Evolutionary conservation across 2,888 invertebrate species (phyloP).

Genomic region (Lymantria monacha): DNA sequence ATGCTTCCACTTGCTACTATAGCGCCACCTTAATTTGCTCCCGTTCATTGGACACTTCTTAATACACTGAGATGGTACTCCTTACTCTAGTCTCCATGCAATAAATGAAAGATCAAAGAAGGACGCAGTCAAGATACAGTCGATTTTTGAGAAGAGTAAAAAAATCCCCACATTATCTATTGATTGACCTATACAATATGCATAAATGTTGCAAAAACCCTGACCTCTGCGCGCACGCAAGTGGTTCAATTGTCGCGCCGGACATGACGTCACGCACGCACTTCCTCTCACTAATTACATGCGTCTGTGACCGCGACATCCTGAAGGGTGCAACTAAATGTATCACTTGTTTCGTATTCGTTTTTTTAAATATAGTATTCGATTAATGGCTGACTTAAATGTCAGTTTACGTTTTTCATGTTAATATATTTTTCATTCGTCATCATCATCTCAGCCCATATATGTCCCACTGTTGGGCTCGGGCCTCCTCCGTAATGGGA

Average conservation of each 20-base stretch:
- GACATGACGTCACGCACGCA: slow-evolving; percentile 67
- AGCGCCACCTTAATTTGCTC: no score
- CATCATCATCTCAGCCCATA: no score
- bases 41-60: no score
- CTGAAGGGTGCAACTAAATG: slow-evolving; percentile 29
- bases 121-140: no score
- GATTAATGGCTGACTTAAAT: not conserved
- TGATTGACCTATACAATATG: not conserved
- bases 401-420: not conserved
- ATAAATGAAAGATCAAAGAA: no score
- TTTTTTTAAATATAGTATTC: not conserved
- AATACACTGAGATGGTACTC: no score
- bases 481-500: no score
- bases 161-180: no score
- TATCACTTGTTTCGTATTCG: not conserved
- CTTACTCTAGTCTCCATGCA: no score
- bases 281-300: slow-evolving; percentile 65
- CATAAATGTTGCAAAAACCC: slow-evolving; percentile 37
- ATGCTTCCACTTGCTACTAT: no score
- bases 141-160: no score
- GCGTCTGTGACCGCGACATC: slow-evolving; percentile 51
- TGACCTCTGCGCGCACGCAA: slow-evolving; percentile 52
- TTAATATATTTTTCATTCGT: not conserved
- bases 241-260: slow-evolving; percentile 53
- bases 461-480: no score